Conservation (phyloP, 2,888 invertebrate species). For the Stenoptilia bipunctidactyla region DNA sequence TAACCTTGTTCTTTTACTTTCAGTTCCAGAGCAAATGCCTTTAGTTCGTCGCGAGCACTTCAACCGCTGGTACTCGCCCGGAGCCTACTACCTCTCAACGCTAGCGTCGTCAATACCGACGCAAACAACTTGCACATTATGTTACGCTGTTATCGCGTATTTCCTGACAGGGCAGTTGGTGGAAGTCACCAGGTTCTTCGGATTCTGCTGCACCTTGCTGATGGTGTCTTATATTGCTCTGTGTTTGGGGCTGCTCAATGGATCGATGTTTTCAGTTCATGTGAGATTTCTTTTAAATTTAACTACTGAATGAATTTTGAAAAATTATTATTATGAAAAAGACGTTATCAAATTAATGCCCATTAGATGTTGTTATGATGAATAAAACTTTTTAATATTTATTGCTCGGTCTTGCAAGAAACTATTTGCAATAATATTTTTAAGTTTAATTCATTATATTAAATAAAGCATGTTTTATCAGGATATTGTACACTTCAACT, state of each 20-base stretch:
- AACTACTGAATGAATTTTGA: no score
- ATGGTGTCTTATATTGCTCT: slow-evolving; percentile 88
- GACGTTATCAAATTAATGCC: no score
- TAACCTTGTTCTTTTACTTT: slow-evolving; percentile 14
- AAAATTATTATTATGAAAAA: no score
- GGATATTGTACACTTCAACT: no score
- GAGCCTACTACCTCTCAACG: slow-evolving; percentile 85
- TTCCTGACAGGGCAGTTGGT: slow-evolving; percentile 88
- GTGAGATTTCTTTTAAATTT: slow-evolving; percentile 50
- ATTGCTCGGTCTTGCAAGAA: no score
- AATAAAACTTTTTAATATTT: no score
- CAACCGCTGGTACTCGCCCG: slow-evolving; percentile 90
- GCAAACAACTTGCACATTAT: slow-evolving; percentile 80
- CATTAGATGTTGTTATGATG: no score
- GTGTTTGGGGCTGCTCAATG: slow-evolving; percentile 87
- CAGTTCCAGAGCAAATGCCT: slow-evolving; percentile 88
- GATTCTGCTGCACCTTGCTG: slow-evolving; percentile 80
- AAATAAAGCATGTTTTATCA: no score
- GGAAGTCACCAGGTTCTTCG: slow-evolving; percentile 78
- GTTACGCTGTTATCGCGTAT: slow-evolving; percentile 85
- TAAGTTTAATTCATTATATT: no score
- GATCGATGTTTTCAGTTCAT: slow-evolving; percentile 84
- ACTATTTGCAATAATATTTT: no score
- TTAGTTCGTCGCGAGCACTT: slow-evolving; percentile 86
- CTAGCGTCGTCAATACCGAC: slow-evolving; percentile 86